Percentiles rank a stretch among this genome's conserved stretches.
Conservation (phyloP, 2,888 invertebrate species). For the Athripsodes cinereus region DNA sequence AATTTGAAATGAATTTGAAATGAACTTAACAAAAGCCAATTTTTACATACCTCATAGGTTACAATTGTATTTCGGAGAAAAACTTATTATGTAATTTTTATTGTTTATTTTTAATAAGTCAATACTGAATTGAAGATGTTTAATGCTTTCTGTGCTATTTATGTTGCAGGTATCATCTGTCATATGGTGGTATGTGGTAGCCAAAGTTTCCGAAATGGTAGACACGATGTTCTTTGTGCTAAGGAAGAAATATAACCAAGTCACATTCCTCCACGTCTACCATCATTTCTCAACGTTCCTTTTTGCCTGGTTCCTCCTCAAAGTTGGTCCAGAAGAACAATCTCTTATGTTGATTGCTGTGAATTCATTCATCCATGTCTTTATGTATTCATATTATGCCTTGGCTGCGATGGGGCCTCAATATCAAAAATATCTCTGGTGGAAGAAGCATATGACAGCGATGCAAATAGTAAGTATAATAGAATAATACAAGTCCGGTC, state of each 20-base stretch:
- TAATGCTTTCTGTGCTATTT: too few relatives aligned
- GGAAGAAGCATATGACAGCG: slow-evolving; percentile 84
- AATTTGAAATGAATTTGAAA: too few relatives aligned
- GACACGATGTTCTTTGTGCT: slow-evolving; percentile 84
- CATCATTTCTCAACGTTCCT: slow-evolving; percentile 76
- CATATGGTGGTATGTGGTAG: slow-evolving; percentile 85
- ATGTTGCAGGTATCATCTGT: slow-evolving; percentile 32
- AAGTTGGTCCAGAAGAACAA: slow-evolving; percentile 73
- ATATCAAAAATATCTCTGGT: slow-evolving; percentile 82
- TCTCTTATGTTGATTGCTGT: slow-evolving; percentile 82
- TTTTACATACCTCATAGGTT: too few relatives aligned
- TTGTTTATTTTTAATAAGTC: too few relatives aligned
- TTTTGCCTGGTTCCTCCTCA: slow-evolving; percentile 72
- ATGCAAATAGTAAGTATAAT: slow-evolving; percentile 70
- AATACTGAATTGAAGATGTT: too few relatives aligned
- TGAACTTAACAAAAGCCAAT: too few relatives aligned
- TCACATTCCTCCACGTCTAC: slow-evolving; percentile 80
- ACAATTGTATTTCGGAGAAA: too few relatives aligned
- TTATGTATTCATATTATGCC: slow-evolving; percentile 87
- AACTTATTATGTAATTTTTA: too few relatives aligned
- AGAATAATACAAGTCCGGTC: too few relatives aligned
- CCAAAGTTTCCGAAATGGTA: slow-evolving; percentile 80
- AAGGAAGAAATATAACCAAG: slow-evolving; percentile 78
- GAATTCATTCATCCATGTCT: slow-evolving; percentile 78
- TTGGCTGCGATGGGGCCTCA: slow-evolving; percentile 78